These are phyloP conservation scores for Thereva unica DNA, from an alignment of 2,888 invertebrate species.

Conservation along the genomic window DNA sequence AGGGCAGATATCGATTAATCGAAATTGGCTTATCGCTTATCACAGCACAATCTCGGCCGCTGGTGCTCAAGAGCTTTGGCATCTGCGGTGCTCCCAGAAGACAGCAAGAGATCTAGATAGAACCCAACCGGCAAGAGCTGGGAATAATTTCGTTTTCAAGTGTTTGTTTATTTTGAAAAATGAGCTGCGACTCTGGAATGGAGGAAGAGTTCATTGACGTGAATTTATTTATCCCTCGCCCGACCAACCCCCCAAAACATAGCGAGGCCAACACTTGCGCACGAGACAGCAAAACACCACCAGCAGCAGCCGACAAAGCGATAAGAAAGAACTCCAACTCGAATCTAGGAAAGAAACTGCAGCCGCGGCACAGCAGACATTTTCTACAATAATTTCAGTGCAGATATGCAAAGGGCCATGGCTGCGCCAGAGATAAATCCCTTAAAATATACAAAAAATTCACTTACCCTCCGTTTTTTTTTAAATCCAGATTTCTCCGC, in stretches of 20 bases:
- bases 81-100: neutral
- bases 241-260: slow-evolving; percentile 1
- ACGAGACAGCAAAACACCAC: slow-evolving; percentile 5
- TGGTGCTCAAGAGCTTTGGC: neutral
- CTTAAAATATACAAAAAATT: no score
- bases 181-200: slow-evolving; percentile 7
- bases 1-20: slow-evolving; percentile 14
- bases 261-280: slow-evolving; percentile 21
- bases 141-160: neutral
- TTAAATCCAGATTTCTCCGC: no score
- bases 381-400: neutral
- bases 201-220: slow-evolving; percentile 19
- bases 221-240: slow-evolving; percentile 10
- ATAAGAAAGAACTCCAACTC: slow-evolving; percentile 2
- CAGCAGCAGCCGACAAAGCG: slow-evolving; percentile 15
- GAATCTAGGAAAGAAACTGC: slow-evolving; percentile 13
- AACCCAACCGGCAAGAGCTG: no score
- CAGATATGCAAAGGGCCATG: no score
- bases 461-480: no score
- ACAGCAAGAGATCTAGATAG: neutral
- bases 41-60: neutral
- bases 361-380: slow-evolving; percentile 11
- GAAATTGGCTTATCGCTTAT: slow-evolving; percentile 18
- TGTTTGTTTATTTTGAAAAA: slow-evolving; percentile 17
- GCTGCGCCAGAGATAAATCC: no score